A percentile compares a stretch with the other conserved stretches of the same genome.
phyloP scores from a whole-genome alignment of 2,888 invertebrate species.

The Chrysolina haemoptera region DNA sequence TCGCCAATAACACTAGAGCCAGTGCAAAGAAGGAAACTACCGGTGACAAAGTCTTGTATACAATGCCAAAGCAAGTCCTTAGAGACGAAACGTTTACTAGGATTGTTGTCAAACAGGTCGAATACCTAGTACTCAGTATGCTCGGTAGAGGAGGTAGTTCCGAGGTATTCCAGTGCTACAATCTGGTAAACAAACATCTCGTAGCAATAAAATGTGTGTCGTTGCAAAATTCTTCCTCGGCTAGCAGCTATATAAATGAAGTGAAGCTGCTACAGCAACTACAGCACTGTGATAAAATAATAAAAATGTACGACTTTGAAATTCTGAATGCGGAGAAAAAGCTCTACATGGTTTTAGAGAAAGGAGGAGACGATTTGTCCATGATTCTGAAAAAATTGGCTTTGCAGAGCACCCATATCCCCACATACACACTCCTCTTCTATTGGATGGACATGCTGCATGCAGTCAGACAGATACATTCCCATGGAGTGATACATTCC shows the following conservation, averaged over 20 bases:
- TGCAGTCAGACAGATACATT: constrained; percentile 91
- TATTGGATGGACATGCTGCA: constrained; percentile 96
- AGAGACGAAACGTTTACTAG: constrained; percentile 65
- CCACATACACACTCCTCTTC: constrained; percentile 84
- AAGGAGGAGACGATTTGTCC: constrained; percentile 91
- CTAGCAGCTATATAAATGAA: constrained; percentile 90
- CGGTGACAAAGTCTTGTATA: constrained; percentile 32
- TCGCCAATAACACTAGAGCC: background rate
- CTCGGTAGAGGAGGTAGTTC: constrained; percentile 94
- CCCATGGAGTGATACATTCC: constrained; percentile 89
- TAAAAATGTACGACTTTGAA: constrained; percentile 89
- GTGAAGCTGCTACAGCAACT: constrained; percentile 85
- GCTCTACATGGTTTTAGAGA: constrained; percentile 92
- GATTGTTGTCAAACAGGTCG: constrained; percentile 79
- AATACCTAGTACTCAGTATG: constrained; percentile 82
- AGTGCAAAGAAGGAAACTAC: constrained; percentile 16
- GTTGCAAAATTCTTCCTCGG: constrained; percentile 81
- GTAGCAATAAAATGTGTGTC: constrained; percentile 89
- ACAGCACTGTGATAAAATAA: constrained; percentile 86
- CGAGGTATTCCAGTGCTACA: constrained; percentile 83
- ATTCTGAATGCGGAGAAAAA: constrained; percentile 76
- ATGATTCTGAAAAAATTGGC: constrained; percentile 77
- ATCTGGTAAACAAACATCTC: constrained; percentile 73
- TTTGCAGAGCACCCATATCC: constrained; percentile 71
- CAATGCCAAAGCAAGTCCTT: constrained; percentile 28